These are phyloP conservation scores for Caenorhabditis afra DNA, from an alignment of 2,888 invertebrate genomes.

Conservation along the genomic window DNA sequence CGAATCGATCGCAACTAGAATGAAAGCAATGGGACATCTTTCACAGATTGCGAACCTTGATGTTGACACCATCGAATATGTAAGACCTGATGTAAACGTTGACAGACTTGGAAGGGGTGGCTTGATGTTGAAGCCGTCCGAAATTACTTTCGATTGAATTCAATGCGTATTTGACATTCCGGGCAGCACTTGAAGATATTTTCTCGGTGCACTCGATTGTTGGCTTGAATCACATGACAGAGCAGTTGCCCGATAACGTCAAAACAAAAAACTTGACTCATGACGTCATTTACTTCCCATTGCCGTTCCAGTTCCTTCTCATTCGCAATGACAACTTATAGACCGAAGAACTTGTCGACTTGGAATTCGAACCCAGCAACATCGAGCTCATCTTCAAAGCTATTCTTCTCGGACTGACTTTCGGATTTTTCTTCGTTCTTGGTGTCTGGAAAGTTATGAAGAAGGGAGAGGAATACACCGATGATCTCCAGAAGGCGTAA, in stretches of 20 bases:
- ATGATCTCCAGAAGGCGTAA: slow-evolving; percentile 72
- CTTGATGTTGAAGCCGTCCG: too few species aligned
- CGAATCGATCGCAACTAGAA: slow-evolving; percentile 64
- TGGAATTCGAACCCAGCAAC: slow-evolving; percentile 75
- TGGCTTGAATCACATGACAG: not conserved
- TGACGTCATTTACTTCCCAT: not conserved
- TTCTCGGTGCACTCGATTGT: not conserved
- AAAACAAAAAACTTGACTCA: not conserved
- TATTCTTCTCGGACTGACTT: slow-evolving; percentile 37
- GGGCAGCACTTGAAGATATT: too few species aligned
- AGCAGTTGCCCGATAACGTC: not conserved
- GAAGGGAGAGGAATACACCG: slow-evolving; percentile 59
- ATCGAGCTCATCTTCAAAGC: slow-evolving; percentile 69
- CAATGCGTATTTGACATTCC: too few species aligned
- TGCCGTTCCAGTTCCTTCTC: not conserved
- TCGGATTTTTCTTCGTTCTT: slow-evolving; percentile 62
- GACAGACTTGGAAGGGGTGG: too few species aligned
- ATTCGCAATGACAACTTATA: slow-evolving; percentile 49
- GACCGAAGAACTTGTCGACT: slow-evolving; percentile 68
- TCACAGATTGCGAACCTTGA: slow-evolving; percentile 70
- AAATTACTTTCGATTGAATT: too few species aligned
- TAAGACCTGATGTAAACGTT: slow-evolving; percentile 62
- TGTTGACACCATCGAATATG: slow-evolving; percentile 71
- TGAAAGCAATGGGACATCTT: slow-evolving; percentile 73
- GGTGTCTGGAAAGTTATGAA: slow-evolving; percentile 58